Percentiles rank a stretch among this genome's conserved stretches.
These are phyloP conservation scores for Oenanthe oenanthe DNA, from an alignment of 2,113 vertebrate species.

Conservation along the genomic window DNA sequence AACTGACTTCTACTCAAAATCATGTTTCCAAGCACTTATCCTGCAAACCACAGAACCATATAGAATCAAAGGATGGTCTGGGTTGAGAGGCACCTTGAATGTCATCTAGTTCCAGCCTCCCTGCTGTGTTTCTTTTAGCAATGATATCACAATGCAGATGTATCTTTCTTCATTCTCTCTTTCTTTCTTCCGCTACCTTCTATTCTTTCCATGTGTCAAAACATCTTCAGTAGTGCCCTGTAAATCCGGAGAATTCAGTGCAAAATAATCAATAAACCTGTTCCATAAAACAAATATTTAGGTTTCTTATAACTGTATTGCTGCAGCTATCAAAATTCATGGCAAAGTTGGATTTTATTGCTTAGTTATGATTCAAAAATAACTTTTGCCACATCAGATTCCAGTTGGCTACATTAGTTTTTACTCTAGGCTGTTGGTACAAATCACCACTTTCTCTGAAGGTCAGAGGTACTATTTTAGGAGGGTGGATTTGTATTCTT, in stretches of 20 bases:
- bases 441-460: not conserved
- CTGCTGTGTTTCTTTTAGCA: rapidly evolving
- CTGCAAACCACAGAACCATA: not conserved
- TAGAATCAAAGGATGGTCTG: not conserved
- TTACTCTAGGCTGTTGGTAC: not conserved
- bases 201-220: not conserved
- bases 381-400: not conserved
- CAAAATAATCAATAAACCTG: not conserved
- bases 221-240: not conserved
- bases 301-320: not conserved
- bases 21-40: not conserved
- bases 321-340: not conserved
- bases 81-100: not conserved
- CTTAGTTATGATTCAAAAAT: not conserved
- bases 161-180: not conserved
- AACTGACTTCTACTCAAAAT: not conserved
- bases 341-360: not conserved
- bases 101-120: not conserved
- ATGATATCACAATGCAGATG: not conserved
- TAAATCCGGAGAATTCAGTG: not conserved
- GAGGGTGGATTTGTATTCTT: not conserved
- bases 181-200: not conserved
- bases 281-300: not conserved
- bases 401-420: not conserved
- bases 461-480: slow-evolving; percentile 2